Evolutionary conservation across 2,888 invertebrate genomes (phyloP), one percentile per base, ranked within the genome.

Genomic region (Tenthredo distinguenda): DNA sequence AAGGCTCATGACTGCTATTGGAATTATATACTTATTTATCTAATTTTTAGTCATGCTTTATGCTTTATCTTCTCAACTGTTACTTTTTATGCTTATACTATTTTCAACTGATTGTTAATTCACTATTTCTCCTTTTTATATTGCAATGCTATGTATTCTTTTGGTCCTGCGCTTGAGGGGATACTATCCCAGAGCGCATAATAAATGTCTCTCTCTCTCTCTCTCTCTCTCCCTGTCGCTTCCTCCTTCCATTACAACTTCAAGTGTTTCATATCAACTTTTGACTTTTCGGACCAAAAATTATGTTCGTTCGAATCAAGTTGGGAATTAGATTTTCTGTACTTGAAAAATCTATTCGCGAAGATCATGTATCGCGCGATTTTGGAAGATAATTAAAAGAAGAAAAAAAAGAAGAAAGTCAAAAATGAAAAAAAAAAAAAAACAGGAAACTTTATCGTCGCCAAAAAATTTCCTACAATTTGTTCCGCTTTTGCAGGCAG

Each of bases 201-300:
- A n/a, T n/a, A n/a, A n/a, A n/a, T n/a, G n/a, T 77, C 77, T 81
- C 79, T 65, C 71, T 72, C 84, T 55, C 68, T 86, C 84, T 85
- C 76, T 83, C 86, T 86, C 86, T 86, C 84, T 85, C 76, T 87
- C 43, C 71, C 65, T 84, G 77, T 34, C 65, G 15, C 50, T 76
- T 26, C 12, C 47, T 12, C 7, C 34, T 71, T n/a, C 9, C 4
- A 31, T n/a, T 12, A 40, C 0, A 37, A 34, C 37, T 37, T 34
- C 7, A 34, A 37, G 9, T 5, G 31, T n/a, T n/a, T 71, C 15
- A 26, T 7, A 26, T 18, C 18, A 18, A 12, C 12, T 50, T 50
- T 50, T 18, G 2, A 50, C 18, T 50, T 50, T 50, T n/a, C 50
- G 50, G n/a, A 50, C 15, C 15, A 47, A 47, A 43, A 47, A 47